Conservation (phyloP, 2,113 vertebrate species). For the Microtus montanus region DNA sequence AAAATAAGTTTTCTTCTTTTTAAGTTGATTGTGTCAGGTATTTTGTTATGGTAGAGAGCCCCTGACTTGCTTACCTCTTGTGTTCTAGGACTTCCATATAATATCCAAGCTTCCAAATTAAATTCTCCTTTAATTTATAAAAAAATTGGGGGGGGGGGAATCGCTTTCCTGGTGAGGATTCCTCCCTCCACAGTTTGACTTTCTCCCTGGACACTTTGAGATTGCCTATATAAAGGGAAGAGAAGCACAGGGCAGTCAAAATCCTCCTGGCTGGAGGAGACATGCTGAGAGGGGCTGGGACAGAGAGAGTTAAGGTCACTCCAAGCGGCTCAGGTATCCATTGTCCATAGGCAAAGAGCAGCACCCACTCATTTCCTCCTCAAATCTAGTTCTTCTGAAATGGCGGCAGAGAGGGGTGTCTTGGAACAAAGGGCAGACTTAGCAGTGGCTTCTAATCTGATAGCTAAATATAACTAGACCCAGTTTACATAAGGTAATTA, state of each 20-base stretch:
- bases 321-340: neutral
- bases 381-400: neutral
- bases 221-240: neutral
- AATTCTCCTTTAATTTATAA: neutral
- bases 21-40: neutral
- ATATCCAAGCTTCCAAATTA: neutral
- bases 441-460: neutral
- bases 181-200: neutral
- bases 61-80: neutral
- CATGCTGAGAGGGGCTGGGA: neutral
- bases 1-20: neutral
- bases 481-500: conserved; percentile 24
- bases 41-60: neutral
- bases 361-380: neutral
- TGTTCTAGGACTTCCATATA: neutral
- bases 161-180: neutral
- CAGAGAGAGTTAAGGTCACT: neutral
- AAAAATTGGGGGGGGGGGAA: neutral
- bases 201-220: neutral
- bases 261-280: no score
- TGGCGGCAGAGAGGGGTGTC: neutral
- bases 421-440: neutral
- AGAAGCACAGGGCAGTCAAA: neutral
- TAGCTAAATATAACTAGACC: neutral
- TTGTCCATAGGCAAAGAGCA: neutral